These are phyloP conservation scores for Pristionchus japonicus DNA, from an alignment of 2,888 invertebrate genomes.

Conservation along the genomic window DNA sequence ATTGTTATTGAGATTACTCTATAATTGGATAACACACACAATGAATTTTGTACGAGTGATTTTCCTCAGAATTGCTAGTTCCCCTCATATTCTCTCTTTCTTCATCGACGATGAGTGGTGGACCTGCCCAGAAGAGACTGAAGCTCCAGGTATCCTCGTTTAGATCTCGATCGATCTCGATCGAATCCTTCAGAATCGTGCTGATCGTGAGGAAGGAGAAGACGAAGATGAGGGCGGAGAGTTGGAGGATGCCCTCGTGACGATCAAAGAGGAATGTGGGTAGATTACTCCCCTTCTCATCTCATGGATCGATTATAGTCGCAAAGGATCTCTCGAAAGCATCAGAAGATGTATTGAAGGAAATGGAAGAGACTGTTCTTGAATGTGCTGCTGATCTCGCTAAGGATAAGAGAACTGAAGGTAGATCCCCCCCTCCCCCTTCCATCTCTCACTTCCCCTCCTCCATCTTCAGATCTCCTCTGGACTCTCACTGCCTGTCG, in stretches of 20 bases:
- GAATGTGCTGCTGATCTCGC: conserved; percentile 40
- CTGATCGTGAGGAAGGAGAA: background rate
- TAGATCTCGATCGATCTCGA: background rate
- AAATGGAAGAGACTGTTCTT: conserved; percentile 34
- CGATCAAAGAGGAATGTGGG: conserved; percentile 37
- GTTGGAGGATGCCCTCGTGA: conserved; percentile 5
- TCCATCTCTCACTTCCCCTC: background rate
- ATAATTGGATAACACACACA: background rate
- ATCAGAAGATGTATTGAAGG: conserved; percentile 8
- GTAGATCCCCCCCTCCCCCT: background rate
- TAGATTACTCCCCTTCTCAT: background rate
- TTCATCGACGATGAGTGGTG: conserved; percentile 14
- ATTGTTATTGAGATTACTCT: background rate
- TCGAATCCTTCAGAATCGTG: background rate
- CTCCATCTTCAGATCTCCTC: conserved; percentile 12
- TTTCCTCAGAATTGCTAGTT: background rate
- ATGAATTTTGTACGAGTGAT: background rate
- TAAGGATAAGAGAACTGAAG: conserved; percentile 42
- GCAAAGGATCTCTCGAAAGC: conserved; percentile 1
- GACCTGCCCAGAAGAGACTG: conserved; percentile 12
- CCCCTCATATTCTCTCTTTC: background rate
- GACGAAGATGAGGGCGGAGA: conserved; percentile 32
- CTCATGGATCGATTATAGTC: background rate
- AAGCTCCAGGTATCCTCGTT: background rate
- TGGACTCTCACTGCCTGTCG: conserved; percentile 26